Percentiles rank a stretch among this genome's conserved stretches.
Evolutionary conservation across 2,113 vertebrate species (phyloP).

Genomic region (Emberiza fucata): DNA sequence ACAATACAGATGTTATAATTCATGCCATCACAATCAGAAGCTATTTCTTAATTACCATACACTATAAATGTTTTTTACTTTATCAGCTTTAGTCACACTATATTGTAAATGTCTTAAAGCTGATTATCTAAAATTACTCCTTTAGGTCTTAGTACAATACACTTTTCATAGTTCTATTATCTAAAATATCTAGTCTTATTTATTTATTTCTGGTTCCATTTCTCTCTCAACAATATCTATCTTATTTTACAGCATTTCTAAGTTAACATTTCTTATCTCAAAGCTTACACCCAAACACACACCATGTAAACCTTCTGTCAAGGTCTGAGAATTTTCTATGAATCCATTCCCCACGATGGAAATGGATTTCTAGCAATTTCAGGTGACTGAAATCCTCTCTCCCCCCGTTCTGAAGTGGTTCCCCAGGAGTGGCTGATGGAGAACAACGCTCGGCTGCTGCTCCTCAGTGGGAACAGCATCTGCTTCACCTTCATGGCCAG

Average conservation of each 20-base stretch:
- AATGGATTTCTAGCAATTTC: no score
- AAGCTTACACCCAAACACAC: neutral
- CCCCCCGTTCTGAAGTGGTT: conserved; percentile 64
- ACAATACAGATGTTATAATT: neutral
- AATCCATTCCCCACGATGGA: neutral
- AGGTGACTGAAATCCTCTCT: neutral
- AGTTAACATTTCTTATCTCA: neutral
- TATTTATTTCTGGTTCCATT: neutral
- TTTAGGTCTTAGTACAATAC: neutral
- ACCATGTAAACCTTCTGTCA: neutral
- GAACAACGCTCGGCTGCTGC: conserved; percentile 85
- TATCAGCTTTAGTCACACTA: neutral
- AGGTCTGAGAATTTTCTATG: neutral
- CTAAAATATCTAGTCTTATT: neutral
- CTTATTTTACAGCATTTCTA: neutral
- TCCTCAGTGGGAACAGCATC: conserved; percentile 83
- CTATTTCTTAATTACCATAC: neutral
- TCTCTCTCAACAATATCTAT: neutral
- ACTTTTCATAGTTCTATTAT: neutral
- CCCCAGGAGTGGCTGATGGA: conserved; percentile 86
- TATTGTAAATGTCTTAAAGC: neutral
- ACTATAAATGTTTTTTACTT: neutral
- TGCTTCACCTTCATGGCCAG: conserved; percentile 86
- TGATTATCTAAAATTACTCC: neutral
- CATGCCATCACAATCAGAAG: neutral